These are phyloP conservation scores for Oscheius myriophilus DNA, from an alignment of 2,888 invertebrate species.

Conservation along the genomic window DNA sequence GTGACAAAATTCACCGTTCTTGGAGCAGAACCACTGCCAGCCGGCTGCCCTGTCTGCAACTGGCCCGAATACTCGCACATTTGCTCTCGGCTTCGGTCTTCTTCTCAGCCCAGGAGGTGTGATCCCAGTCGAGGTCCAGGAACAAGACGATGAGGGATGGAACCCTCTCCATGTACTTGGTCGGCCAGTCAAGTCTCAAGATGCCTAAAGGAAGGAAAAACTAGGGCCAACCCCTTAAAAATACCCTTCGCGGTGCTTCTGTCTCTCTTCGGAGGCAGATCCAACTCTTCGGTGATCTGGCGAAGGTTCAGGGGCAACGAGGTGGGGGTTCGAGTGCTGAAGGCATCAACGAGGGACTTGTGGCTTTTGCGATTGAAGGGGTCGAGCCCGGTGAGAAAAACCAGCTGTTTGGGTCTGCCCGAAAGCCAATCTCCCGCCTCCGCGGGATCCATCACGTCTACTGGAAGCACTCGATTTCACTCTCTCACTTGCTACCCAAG, in stretches of 20 bases:
- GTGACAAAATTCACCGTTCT: slow-evolving; percentile 44
- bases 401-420: slow-evolving; percentile 73
- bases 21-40: slow-evolving; percentile 56
- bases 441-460: slow-evolving; percentile 61
- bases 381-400: slow-evolving; percentile 82
- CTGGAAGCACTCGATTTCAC: neutral
- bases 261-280: slow-evolving; percentile 44
- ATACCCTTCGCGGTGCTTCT: slow-evolving; percentile 23
- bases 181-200: slow-evolving; percentile 80
- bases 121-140: slow-evolving; percentile 97
- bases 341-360: slow-evolving; percentile 10
- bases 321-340: slow-evolving; percentile 38
- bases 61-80: slow-evolving; percentile 48
- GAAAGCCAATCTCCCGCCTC: slow-evolving; percentile 62
- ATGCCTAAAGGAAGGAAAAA: slow-evolving; percentile 77
- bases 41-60: slow-evolving; percentile 40
- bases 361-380: slow-evolving; percentile 39
- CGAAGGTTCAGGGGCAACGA: slow-evolving; percentile 51
- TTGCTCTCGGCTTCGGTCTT: slow-evolving; percentile 85
- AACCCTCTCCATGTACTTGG: slow-evolving; percentile 56
- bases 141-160: slow-evolving; percentile 90
- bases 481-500: neutral
- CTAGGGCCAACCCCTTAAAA: too few species aligned
- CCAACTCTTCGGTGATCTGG: slow-evolving; percentile 46
- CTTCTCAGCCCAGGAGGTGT: slow-evolving; percentile 89